Base-by-base conservation (phyloP, 2,797 vertebrate genomes). In the Strix occidentalis region DNA sequence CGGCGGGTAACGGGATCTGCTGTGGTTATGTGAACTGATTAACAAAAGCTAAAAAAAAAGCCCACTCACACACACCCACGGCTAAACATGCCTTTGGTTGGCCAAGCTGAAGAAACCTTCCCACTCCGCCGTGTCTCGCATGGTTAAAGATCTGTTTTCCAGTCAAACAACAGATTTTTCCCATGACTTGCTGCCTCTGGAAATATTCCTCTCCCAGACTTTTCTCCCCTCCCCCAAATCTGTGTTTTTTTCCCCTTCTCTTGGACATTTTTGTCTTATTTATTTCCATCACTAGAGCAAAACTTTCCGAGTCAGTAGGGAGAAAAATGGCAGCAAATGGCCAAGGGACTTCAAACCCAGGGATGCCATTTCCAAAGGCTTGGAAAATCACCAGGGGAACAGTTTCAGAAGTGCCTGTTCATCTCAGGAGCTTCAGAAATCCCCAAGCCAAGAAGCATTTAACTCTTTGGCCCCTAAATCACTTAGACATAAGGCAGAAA, bases 181-280 rank as follows among this genome's bases (percentile, higher is more conserved):
- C 91, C 95, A 91, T 91, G 93, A 93, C 91, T 91, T 1, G 70
- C 41, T 43, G 89, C 54, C 85, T 95, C 89, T 95, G 88, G 93
- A 93, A 93, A 93, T 72, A 28, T 84, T 90, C 76, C 70, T 87
- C 93, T 91, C 76, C 63, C 85, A 94, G 85, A 63, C 45, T 51
- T 87, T 76, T 72, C 69, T 90, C 54, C 83, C 82, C 74, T 84
- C 92, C 89, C 69, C 74, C 48, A 39, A 89, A 87, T 64, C 50
- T 61, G 33, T 1, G 5, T 48, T 54, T 60, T 85, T 89, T 80
- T 50, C 68, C 81, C 48, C 12, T 89, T 86, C 74, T 77, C 64
- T 84, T 39, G 78, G 74, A 68, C 65, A 26, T 86, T 87, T 89
- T 56, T 37, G 41, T 58, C 35, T 41, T 61, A 69, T 89, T 93